Base-by-base conservation (phyloP, 2,888 invertebrate species). In the Epinotia ramella region DNA sequence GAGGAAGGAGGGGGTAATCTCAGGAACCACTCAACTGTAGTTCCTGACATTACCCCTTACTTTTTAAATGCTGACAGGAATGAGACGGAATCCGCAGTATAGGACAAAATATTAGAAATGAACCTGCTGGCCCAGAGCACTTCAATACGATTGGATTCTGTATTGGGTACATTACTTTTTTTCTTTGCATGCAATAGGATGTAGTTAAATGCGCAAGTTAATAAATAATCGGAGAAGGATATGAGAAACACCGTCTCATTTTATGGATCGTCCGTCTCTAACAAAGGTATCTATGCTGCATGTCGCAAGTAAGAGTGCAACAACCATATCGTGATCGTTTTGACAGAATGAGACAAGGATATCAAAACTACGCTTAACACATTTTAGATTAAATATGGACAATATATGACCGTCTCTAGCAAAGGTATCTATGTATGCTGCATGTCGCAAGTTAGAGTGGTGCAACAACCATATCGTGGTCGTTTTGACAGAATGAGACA, bases 401-500 rank as follows among this genome's bases (percentile, higher is more conserved):
- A 46, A 13, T 46, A 46, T 33, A 67, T 18, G 24, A 28, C 18
- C 13, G 18, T 73, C 46, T 57, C 13, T 65, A 49, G n/a, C 40
- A 28, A 49, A 70, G 49, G n/a, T n/a, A n/a, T n/a, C n/a, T n/a
- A n/a, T n/a, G 46, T 18, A 53, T 64, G 46, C 18, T 18, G 28
- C 44, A 60, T 65, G 65, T 66, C 20, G 56, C 16, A 73, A 60
- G 53, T 46, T 28, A 63, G 73, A 66, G n/a, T n/a, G n/a, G 28
- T 49, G 60, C 44, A 44, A 62, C 60, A 66, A 20, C 53, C 12
- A 49, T 60, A 66, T 2, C 40, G 60, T 75, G 65, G 16, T 24
- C n/a, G 57, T 70, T 74, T 74, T 64, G 69, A 74, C 65, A 62
- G 75, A 75, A 75, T 75, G 24, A 33, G 7, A 7, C 6, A 7